Evolutionary conservation across 1,140 invertebrate species (phyloP).

Genomic region (Protaetia brevitarsis): DNA sequence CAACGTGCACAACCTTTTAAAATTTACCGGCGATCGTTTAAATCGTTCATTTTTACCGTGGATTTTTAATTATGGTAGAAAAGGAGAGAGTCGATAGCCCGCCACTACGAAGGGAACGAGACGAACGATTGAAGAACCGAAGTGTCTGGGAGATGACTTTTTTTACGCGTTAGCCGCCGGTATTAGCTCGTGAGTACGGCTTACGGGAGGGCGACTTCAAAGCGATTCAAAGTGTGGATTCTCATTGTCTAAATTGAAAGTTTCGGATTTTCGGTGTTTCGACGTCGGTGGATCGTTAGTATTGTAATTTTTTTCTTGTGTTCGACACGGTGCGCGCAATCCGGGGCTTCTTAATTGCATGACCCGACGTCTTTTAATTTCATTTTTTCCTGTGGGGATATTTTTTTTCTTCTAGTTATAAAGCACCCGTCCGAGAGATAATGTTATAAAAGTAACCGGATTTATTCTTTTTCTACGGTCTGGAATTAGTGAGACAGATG

Average conservation of each 20-base stretch:
- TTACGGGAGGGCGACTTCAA: neutral
- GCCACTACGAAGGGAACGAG: neutral
- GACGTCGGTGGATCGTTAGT: neutral
- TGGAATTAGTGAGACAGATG: slow-evolving; percentile 2
- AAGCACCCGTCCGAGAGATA: too few species aligned
- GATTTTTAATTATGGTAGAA: slow-evolving; percentile 10
- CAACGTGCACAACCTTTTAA: slow-evolving; percentile 5
- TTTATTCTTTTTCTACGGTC: neutral
- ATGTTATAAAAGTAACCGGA: neutral
- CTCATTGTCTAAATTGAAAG: slow-evolving; percentile 18
- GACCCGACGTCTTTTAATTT: slow-evolving; percentile 5
- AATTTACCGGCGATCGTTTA: slow-evolving; percentile 16
- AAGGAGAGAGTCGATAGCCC: neutral
- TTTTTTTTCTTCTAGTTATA: neutral
- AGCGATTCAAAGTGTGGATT: slow-evolving; percentile 2
- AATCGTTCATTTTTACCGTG: slow-evolving; percentile 12
- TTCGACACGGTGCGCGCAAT: slow-evolving; percentile 2
- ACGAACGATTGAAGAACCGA: neutral
- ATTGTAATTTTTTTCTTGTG: slow-evolving; percentile 13
- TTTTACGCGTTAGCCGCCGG: neutral
- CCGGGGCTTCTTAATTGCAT: slow-evolving; percentile 15
- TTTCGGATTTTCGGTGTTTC: slow-evolving; percentile 16
- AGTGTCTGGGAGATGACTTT: too few species aligned
- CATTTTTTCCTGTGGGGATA: neutral
- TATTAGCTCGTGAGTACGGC: neutral